These are phyloP conservation scores for Bombus difficillimus DNA, from an alignment of 1,140 invertebrate genomes.

Conservation along the genomic window DNA sequence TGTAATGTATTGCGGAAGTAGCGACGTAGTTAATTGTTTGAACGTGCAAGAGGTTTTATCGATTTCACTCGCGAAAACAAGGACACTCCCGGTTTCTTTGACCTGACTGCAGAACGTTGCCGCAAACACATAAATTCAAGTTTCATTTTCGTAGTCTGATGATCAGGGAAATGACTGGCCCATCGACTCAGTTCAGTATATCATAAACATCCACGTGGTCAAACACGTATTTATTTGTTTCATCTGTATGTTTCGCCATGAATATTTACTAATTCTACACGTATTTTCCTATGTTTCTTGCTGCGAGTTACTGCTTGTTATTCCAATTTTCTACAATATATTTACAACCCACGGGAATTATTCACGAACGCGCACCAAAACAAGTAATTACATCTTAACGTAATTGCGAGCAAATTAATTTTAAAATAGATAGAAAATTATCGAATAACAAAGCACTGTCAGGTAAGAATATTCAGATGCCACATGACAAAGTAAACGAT, in stretches of 20 bases:
- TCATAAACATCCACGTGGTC: conserved; percentile 20
- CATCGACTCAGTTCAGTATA: conserved; percentile 9
- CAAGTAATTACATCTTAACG: neutral
- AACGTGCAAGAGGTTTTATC: conserved; percentile 19
- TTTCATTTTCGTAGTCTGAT: conserved; percentile 14
- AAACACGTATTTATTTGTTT: conserved; percentile 22
- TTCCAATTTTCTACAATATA: too few relatives aligned
- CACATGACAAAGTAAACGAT: neutral
- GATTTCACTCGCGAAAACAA: conserved; percentile 10
- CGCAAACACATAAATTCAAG: conserved; percentile 34
- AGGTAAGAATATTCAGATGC: neutral
- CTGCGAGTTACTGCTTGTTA: neutral
- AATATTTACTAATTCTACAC: neutral
- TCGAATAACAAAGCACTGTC: too few relatives aligned
- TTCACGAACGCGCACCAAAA: neutral
- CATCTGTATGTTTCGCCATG: too few relatives aligned
- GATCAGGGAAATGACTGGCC: neutral
- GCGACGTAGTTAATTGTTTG: conserved; percentile 2
- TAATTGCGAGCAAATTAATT: neutral
- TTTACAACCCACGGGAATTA: neutral
- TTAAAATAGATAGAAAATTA: neutral
- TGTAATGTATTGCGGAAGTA: neutral
- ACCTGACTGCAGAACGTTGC: neutral
- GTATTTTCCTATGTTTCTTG: neutral
- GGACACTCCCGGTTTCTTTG: conserved; percentile 3